These are phyloP conservation scores for Aleadryas rufinucha DNA, from an alignment of 2,113 vertebrate genomes.

Conservation along the genomic window DNA sequence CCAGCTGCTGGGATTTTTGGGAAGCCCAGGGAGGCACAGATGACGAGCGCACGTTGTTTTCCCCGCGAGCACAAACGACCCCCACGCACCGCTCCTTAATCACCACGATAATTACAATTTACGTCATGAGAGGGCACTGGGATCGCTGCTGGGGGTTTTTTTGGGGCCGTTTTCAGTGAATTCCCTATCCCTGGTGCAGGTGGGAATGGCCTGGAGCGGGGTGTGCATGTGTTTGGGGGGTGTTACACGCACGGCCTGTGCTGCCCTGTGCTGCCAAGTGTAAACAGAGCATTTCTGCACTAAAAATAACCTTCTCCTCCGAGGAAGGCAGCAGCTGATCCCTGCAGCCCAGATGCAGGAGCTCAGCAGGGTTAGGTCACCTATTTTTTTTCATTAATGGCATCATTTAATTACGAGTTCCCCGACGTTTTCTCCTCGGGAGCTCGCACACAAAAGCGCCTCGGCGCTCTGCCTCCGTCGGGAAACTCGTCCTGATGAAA, in stretches of 20 bases:
- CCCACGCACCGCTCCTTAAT: not conserved
- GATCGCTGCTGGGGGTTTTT: not conserved
- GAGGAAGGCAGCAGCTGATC: not conserved
- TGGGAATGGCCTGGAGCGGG: not conserved
- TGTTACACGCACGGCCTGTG: fast-evolving
- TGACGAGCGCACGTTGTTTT: not conserved
- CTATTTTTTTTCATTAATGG: not conserved
- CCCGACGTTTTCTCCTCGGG: not conserved
- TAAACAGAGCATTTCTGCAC: not conserved
- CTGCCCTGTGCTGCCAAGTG: not conserved
- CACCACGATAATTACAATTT: fast-evolving
- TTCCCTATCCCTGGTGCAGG: not conserved
- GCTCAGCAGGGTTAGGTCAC: not conserved
- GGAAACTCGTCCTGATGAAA: not conserved
- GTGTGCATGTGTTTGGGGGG: fast-evolving
- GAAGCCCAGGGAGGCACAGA: not conserved
- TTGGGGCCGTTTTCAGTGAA: not conserved
- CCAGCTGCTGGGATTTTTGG: not conserved
- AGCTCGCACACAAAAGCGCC: not conserved
- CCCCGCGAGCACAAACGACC: not conserved
- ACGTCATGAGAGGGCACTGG: not conserved
- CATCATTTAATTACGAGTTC: not conserved
- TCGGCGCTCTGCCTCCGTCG: not conserved
- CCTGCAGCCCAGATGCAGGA: not conserved
- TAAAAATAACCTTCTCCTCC: not conserved